Evolutionary conservation across 1,140 invertebrate genomes (phyloP).

Genomic region (Pogonomyrmex barbatus): DNA sequence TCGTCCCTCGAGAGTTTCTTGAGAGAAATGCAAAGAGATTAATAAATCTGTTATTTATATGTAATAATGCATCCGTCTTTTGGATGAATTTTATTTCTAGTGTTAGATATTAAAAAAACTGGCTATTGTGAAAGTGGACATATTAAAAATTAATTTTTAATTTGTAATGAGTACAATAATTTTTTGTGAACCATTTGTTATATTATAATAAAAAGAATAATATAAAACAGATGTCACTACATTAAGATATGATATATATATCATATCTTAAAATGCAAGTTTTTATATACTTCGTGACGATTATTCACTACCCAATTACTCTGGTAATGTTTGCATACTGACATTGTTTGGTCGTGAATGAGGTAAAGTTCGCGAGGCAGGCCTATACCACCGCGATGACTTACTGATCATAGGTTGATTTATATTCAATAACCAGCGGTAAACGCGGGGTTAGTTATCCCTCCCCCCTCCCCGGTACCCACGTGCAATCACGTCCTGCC

Average conservation of each 20-base stretch:
- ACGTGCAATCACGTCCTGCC: constrained; percentile 69
- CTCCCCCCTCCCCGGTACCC: not conserved
- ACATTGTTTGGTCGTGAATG: constrained; percentile 22
- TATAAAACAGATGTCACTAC: not conserved
- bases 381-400: constrained; percentile 67
- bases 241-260: too few species aligned
- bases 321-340: not conserved
- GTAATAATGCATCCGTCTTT: not conserved
- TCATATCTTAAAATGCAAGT: not conserved
- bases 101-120: not conserved
- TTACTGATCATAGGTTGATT: constrained; percentile 76
- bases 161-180: too few species aligned
- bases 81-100: not conserved
- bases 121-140: not conserved
- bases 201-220: constrained; percentile 5
- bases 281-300: not conserved
- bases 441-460: constrained; percentile 76
- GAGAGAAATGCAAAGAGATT: not conserved
- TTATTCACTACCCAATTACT: constrained; percentile 4
- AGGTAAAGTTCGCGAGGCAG: constrained; percentile 48
- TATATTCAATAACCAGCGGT: constrained; percentile 79
- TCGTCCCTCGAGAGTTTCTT: not conserved
- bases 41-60: not conserved
- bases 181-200: not conserved
- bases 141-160: not conserved